Base-by-base conservation (phyloP, 2,113 vertebrate species). In the Xenopus laevis region DNA sequence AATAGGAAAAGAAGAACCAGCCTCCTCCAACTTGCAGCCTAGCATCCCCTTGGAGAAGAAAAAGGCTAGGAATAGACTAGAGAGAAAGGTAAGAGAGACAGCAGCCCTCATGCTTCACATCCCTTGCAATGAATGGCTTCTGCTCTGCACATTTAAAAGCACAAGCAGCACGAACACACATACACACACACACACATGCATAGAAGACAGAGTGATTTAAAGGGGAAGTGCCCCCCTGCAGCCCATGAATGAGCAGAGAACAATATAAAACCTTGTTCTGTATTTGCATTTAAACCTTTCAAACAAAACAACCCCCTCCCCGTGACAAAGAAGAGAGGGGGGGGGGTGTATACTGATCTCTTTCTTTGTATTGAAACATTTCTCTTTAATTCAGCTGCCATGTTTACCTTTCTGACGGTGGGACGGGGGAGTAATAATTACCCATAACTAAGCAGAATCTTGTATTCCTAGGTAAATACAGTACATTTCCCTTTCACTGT, bases 41-140 rank as follows among this genome's bases (percentile, higher is more conserved):
- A 65, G 65, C 57, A 76, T 76, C 74, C 62, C 58, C 17, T 55
- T 50, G 66, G 63, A 62, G 57, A 27, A 61, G 17, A 45, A 57
- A 62, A 46, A 21, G 55, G 65, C 60, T 52, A 62, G 72, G 40
- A 71, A 50, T 71, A 71, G 40, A 71, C 27, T 71, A 71, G 70
- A 71, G 44, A 60, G 64, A 15, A 63, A 76, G 73, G 73, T 76
- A 76, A 76, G 73, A 55, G 45, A 44, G 7, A n/a, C 65, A 62
- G 57, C 18, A 60, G 33, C 33, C 33, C 33, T 40, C 33, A 40
- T 40, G 33, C 33, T 40, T 40, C 33, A 40, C 6, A 61, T 67
- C 55, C 13, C 65, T 53, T 21, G 8, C 66, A 76, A 76, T 76
- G 66, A 76, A 76, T 76, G 74, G 74, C 74, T 69, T 30, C 57